These are phyloP conservation scores for Andricus curvator DNA, from an alignment of 2,888 invertebrate genomes.

Conservation along the genomic window DNA sequence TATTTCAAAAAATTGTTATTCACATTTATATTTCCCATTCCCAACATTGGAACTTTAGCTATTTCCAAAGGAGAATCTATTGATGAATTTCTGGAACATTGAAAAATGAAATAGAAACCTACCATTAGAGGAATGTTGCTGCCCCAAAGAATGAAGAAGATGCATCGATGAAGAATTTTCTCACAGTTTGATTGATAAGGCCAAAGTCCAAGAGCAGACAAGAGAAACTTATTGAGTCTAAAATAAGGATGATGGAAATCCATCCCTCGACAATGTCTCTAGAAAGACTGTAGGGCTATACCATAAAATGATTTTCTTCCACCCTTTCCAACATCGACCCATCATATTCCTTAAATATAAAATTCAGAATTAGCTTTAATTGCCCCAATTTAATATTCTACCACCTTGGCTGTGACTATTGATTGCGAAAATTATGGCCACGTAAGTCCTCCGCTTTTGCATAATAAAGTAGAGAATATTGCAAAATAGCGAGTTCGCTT, in stretches of 20 bases:
- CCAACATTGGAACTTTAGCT: too few relatives aligned
- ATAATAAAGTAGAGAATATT: not conserved
- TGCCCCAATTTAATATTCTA: not conserved
- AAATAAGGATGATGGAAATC: not conserved
- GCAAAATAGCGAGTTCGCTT: not conserved
- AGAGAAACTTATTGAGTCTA: constrained; percentile 13
- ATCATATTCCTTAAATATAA: not conserved
- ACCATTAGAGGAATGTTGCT: not conserved
- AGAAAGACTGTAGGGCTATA: not conserved
- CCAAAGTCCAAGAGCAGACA: constrained; percentile 15
- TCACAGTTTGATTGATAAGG: constrained; percentile 8
- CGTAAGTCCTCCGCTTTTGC: not conserved
- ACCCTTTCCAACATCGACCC: not conserved
- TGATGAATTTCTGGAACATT: too few relatives aligned
- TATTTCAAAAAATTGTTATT: too few relatives aligned
- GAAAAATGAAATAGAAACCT: not conserved
- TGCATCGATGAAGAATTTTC: not conserved
- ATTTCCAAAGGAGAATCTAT: too few relatives aligned
- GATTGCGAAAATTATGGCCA: not conserved
- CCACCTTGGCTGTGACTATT: not conserved
- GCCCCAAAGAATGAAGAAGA: not conserved
- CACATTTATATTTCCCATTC: too few relatives aligned
- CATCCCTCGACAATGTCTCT: not conserved
- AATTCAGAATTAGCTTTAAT: not conserved
- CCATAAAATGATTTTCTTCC: not conserved